Percentiles rank a stretch among this genome's conserved stretches.
These are phyloP conservation scores for Prunella himalayana DNA, from an alignment of 2,113 vertebrate genomes.

Conservation along the genomic window DNA sequence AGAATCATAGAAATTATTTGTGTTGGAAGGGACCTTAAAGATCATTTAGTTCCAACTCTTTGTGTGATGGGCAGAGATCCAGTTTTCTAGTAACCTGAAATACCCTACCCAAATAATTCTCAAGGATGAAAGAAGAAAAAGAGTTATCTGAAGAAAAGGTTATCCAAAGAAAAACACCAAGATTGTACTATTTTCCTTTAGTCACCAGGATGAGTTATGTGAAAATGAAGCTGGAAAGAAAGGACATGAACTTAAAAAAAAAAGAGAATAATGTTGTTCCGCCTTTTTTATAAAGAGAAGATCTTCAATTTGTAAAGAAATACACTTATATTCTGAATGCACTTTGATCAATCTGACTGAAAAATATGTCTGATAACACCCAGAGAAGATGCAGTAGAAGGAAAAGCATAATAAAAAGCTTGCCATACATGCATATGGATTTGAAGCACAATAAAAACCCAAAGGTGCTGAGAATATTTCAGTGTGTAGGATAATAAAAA, in stretches of 20 bases:
- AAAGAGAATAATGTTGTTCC: not conserved
- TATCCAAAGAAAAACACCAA: not conserved
- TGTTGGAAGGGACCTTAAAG: not conserved
- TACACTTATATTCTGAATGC: not conserved
- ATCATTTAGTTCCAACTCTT: not conserved
- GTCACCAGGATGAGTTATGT: not conserved
- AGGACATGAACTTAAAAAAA: not conserved
- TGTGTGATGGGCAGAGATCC: not conserved
- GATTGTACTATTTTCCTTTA: not conserved
- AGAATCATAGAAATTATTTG: not conserved
- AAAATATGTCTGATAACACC: conserved; percentile 29
- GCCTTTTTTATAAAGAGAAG: conserved; percentile 12
- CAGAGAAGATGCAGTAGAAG: not conserved
- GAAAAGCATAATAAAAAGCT: conserved; percentile 29
- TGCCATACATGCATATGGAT: not conserved
- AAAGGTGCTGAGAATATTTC: conserved; percentile 2
- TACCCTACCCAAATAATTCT: not conserved
- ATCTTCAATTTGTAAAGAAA: conserved; percentile 4
- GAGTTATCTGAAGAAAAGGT: not conserved
- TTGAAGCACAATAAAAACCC: not conserved
- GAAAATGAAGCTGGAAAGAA: not conserved
- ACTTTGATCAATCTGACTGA: conserved; percentile 41
- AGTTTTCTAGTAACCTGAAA: not conserved
- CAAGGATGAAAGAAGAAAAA: not conserved
- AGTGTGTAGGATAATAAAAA: not conserved